phyloP scores from a whole-genome alignment of 1,140 invertebrate genomes.

The Sarcophaga peregrina region DNA sequence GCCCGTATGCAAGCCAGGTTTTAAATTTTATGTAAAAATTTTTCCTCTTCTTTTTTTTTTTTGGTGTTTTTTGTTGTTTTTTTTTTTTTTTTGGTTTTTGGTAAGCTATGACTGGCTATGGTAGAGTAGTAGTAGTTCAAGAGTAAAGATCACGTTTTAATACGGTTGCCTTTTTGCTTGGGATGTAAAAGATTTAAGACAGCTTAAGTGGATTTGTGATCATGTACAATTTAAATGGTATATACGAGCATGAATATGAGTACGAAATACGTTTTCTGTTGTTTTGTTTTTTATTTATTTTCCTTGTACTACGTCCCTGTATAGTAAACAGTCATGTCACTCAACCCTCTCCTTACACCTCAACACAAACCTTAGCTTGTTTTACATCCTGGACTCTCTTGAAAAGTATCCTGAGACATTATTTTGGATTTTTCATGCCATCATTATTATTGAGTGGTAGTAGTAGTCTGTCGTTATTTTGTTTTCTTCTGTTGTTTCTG shows the following conservation, averaged over 20 bases:
- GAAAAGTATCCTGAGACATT: conserved; percentile 48
- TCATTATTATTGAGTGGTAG: conserved; percentile 18
- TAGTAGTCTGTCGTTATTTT: too few species aligned
- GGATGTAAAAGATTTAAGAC: conserved; percentile 48
- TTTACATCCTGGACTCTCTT: neutral
- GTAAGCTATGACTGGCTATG: neutral
- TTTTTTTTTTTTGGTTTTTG: neutral
- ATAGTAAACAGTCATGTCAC: too few species aligned
- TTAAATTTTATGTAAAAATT: conserved; percentile 19
- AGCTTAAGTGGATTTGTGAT: conserved; percentile 54
- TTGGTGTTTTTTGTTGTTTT: neutral
- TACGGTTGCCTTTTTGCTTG: conserved; percentile 5
- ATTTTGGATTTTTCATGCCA: conserved; percentile 50
- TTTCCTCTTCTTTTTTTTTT: neutral
- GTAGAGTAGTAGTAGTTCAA: conserved; percentile 33
- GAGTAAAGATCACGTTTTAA: conserved; percentile 37
- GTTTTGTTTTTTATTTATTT: too few species aligned
- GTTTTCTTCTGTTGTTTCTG: neutral
- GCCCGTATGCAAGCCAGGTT: neutral
- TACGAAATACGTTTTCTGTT: too few species aligned
- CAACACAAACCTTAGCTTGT: too few species aligned
- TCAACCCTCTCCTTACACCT: too few species aligned
- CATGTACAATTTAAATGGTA: conserved; percentile 39
- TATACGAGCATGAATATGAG: neutral
- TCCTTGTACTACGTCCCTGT: too few species aligned